Conservation (phyloP, 2,888 invertebrate genomes). For the Drosophila peninsularis region DNA sequence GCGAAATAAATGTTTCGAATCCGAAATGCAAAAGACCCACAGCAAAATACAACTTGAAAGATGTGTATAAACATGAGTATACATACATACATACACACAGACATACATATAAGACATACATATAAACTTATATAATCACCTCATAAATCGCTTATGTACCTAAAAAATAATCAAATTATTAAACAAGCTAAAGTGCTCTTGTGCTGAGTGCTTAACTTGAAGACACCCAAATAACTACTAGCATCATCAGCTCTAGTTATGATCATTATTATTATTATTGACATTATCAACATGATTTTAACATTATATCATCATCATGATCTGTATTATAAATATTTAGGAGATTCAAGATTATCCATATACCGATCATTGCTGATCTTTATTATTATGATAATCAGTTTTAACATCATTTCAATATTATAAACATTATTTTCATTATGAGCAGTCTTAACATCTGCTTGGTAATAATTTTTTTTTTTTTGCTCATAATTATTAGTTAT, state of each 20-base stretch:
- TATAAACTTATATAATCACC: not conserved
- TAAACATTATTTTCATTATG: too few species aligned
- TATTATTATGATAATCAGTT: too few species aligned
- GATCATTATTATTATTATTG: not conserved
- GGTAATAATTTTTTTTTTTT: too few species aligned
- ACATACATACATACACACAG: not conserved
- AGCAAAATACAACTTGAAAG: constrained; percentile 7
- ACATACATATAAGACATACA: not conserved
- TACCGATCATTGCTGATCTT: too few species aligned
- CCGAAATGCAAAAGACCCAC: constrained; percentile 8
- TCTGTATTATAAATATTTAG: too few species aligned
- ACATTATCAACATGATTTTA: not conserved
- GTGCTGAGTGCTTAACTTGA: constrained; percentile 1
- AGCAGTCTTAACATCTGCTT: too few species aligned
- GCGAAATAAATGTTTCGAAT: constrained; percentile 44
- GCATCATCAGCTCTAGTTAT: not conserved
- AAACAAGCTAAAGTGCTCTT: not conserved
- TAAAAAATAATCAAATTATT: not conserved
- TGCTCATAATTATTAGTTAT: too few species aligned
- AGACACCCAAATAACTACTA: not conserved
- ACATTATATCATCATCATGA: not conserved
- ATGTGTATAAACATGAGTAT: not conserved
- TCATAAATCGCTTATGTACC: not conserved
- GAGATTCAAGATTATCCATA: too few species aligned
- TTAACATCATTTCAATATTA: too few species aligned